Evolutionary conservation across 2,888 invertebrate species (phyloP).

Genomic region (Gastrophysa polygoni): DNA sequence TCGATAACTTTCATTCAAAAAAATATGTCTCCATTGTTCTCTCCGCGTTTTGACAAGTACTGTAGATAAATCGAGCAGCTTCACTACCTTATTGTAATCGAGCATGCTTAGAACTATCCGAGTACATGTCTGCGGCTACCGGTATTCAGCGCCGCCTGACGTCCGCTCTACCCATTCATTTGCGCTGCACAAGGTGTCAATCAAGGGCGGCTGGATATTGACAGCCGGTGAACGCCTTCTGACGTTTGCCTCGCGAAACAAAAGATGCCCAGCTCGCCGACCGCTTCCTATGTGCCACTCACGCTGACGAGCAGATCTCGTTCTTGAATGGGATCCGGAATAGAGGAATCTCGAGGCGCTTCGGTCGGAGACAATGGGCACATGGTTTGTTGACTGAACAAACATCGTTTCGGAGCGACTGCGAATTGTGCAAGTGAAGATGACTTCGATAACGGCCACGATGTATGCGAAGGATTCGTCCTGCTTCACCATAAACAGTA

Average conservation of each 20-base stretch:
- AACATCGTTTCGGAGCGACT: neutral
- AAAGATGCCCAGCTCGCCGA: slow-evolving; percentile 30
- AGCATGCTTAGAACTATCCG: too few relatives aligned
- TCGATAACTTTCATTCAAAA: too few relatives aligned
- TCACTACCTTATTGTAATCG: too few relatives aligned
- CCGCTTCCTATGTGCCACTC: slow-evolving; percentile 26
- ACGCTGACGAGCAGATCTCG: slow-evolving; percentile 21
- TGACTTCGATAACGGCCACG: too few relatives aligned
- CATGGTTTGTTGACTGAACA: neutral
- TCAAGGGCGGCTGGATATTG: slow-evolving; percentile 37
- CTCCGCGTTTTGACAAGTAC: too few relatives aligned
- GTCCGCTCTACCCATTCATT: slow-evolving; percentile 32
- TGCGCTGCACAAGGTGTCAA: slow-evolving; percentile 34
- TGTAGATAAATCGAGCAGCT: too few relatives aligned
- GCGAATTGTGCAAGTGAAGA: too few relatives aligned
- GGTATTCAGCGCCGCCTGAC: slow-evolving; percentile 33
- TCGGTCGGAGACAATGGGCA: slow-evolving; percentile 24
- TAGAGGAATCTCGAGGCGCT: slow-evolving; percentile 25
- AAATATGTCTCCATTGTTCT: too few relatives aligned
- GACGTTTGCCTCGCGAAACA: slow-evolving; percentile 39
- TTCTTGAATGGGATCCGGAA: slow-evolving; percentile 18
- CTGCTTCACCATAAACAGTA: too few relatives aligned
- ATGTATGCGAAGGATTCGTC: too few relatives aligned
- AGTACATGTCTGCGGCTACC: slow-evolving; percentile 26
- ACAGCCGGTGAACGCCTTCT: slow-evolving; percentile 36